A percentile compares a stretch with the other conserved stretches of the same genome.
These are phyloP conservation scores for Falco columbarius DNA, from an alignment of 2,797 vertebrate species.

Conservation along the genomic window DNA sequence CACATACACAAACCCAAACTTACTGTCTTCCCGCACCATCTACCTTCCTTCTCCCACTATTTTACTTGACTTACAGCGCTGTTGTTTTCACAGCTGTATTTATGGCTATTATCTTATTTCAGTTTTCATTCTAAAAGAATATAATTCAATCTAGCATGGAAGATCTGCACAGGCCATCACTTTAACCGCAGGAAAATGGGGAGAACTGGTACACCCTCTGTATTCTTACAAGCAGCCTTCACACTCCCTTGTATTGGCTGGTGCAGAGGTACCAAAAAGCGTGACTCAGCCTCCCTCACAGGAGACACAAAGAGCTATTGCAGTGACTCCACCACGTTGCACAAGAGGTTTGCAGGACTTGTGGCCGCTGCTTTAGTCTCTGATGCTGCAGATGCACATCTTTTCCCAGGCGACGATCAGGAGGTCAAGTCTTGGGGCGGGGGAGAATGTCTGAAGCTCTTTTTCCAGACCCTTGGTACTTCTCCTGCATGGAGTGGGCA, in stretches of 20 bases:
- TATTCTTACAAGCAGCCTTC: background rate
- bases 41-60: background rate
- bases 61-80: background rate
- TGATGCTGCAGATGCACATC: background rate
- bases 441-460: background rate
- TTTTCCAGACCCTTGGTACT: background rate
- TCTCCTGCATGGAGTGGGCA: background rate
- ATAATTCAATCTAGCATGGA: background rate
- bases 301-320: background rate
- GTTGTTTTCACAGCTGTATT: background rate
- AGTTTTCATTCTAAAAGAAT: background rate
- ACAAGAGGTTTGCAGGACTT: background rate
- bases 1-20: background rate
- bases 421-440: background rate
- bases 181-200: background rate
- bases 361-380: background rate
- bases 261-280: background rate
- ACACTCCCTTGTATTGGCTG: fast-evolving
- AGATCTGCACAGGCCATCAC: background rate
- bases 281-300: background rate
- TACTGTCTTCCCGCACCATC: background rate
- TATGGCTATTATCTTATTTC: background rate
- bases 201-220: background rate
- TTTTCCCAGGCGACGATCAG: background rate
- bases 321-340: fast-evolving